Evolutionary conservation across 2,113 vertebrate genomes (phyloP).

Genomic region (Ornithorhynchus anatinus): DNA sequence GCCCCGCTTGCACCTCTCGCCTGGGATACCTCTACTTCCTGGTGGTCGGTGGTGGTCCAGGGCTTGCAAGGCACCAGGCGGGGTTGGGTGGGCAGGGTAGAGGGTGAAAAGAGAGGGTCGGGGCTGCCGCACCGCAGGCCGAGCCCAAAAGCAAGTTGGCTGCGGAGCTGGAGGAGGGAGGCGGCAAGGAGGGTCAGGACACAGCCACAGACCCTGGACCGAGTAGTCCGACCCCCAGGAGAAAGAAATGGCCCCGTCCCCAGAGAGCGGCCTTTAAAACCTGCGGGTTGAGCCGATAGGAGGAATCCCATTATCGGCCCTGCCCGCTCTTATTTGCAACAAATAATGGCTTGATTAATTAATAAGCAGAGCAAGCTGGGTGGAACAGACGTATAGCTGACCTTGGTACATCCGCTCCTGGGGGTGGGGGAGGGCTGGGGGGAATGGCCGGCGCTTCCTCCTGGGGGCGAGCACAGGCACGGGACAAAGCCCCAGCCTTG

Average conservation of each 20-base stretch:
- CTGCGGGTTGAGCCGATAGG: neutral
- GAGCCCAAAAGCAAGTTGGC: neutral
- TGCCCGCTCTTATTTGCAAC: neutral
- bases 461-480: neutral
- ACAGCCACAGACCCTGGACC: neutral
- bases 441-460: neutral
- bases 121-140: neutral
- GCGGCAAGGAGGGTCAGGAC: neutral
- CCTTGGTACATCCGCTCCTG: neutral
- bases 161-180: neutral
- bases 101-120: rapidly evolving
- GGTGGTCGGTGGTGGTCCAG: rapidly evolving
- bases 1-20: neutral
- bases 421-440: neutral
- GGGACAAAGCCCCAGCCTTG: slow-evolving; percentile 9
- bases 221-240: rapidly evolving
- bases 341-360: neutral
- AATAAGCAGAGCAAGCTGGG: neutral
- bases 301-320: neutral
- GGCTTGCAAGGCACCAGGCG: too few species aligned
- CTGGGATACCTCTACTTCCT: rapidly evolving
- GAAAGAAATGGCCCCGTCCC: neutral
- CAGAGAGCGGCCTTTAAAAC: neutral
- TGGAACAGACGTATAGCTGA: neutral
- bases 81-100: neutral